These are phyloP conservation scores for Ischnura elegans DNA, from an alignment of 2,888 invertebrate genomes.

Conservation along the genomic window DNA sequence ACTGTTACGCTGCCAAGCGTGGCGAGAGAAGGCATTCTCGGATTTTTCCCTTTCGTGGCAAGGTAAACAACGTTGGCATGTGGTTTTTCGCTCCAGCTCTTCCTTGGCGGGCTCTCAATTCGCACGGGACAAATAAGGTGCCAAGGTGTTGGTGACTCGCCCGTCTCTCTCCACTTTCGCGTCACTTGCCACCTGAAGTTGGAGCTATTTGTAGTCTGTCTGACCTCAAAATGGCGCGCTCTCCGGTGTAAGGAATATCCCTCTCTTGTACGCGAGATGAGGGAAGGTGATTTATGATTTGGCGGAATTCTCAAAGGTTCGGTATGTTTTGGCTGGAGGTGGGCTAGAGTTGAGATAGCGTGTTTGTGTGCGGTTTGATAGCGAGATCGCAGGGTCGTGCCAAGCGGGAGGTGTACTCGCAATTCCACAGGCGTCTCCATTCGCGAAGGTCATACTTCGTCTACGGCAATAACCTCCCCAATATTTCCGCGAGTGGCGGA, in stretches of 20 bases:
- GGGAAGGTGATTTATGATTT: neutral
- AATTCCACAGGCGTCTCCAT: neutral
- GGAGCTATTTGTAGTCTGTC: neutral
- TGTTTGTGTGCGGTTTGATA: neutral
- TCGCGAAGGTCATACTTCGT: neutral
- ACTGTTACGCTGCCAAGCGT: neutral
- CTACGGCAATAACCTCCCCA: no score
- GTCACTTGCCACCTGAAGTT: neutral
- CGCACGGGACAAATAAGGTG: neutral
- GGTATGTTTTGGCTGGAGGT: neutral
- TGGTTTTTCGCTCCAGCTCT: neutral
- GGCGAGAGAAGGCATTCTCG: neutral
- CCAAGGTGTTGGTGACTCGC: neutral
- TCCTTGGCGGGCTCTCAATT: neutral
- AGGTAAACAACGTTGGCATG: neutral
- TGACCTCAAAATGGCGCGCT: neutral
- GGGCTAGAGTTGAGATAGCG: neutral
- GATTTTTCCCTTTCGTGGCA: neutral
- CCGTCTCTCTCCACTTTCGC: neutral
- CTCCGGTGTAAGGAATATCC: neutral
- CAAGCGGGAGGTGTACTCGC: neutral
- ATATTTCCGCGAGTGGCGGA: no score
- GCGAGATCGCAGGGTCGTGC: neutral
- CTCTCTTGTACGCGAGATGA: neutral
- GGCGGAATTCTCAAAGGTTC: slow-evolving; percentile 8